phyloP scores from a whole-genome alignment of 2,113 vertebrate species.

The Chaetorhynchus papuensis region DNA sequence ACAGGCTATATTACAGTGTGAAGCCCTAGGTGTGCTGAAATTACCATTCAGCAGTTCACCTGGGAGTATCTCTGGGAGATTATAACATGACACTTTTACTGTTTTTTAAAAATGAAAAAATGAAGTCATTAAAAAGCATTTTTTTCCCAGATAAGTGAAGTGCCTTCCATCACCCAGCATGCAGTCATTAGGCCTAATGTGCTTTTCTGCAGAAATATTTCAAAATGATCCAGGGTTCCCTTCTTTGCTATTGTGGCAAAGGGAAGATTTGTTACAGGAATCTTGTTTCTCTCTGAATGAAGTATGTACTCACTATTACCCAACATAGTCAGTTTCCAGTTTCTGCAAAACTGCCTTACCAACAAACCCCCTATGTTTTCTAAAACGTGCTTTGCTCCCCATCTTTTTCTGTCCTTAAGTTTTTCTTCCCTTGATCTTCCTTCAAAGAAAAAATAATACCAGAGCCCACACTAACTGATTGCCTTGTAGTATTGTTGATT shows the following conservation, averaged over 20 bases:
- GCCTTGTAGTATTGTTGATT: neutral
- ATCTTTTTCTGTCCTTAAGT: neutral
- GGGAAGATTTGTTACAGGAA: constrained; percentile 53
- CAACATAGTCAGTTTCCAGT: neutral
- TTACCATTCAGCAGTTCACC: constrained; percentile 54
- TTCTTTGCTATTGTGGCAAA: constrained; percentile 14
- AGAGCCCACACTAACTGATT: neutral
- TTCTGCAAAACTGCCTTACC: neutral
- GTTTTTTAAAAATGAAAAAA: constrained; percentile 58
- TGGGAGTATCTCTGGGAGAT: constrained; percentile 43
- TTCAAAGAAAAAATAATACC: neutral
- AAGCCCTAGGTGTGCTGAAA: constrained; percentile 52
- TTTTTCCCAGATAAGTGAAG: constrained; percentile 63
- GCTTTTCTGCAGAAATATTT: constrained; percentile 63
- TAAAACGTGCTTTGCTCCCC: neutral
- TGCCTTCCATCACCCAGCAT: constrained; percentile 41
- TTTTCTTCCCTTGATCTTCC: neutral
- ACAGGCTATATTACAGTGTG: constrained; percentile 38
- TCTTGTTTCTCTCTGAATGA: constrained; percentile 16
- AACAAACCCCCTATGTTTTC: neutral
- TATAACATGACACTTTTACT: constrained; percentile 58
- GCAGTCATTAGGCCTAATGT: constrained; percentile 60
- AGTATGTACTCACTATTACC: neutral
- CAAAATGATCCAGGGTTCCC: constrained; percentile 41
- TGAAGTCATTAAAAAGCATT: constrained; percentile 65